These are phyloP conservation scores for Hafferia zeledoni DNA, from an alignment of 2,797 vertebrate species.

Conservation along the genomic window DNA sequence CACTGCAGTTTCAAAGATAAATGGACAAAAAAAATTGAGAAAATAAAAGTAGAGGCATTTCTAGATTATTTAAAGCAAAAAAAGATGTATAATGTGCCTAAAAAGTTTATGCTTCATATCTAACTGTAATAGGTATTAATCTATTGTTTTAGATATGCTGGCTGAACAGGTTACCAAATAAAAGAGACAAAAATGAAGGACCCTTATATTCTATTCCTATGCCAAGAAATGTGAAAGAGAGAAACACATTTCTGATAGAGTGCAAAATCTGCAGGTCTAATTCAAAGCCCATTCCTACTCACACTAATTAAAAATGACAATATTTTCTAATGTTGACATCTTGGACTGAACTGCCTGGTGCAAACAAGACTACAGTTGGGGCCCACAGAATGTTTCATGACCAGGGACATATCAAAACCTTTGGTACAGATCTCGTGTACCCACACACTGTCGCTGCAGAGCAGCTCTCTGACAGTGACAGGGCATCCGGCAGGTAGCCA, in stretches of 20 bases:
- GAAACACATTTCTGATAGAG: not conserved
- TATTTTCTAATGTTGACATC: not conserved
- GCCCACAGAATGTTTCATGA: not conserved
- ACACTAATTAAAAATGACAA: not conserved
- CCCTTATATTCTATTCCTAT: not conserved
- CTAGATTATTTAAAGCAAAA: not conserved
- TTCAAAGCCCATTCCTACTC: not conserved
- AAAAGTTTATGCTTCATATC: not conserved
- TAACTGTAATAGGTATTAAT: not conserved
- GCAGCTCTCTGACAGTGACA: fast-evolving
- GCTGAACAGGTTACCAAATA: not conserved
- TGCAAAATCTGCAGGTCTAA: not conserved
- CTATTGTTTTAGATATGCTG: not conserved
- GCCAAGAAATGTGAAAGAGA: not conserved
- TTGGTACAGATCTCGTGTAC: not conserved
- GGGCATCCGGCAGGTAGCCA: not conserved
- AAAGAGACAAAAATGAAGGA: not conserved
- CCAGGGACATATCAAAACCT: not conserved
- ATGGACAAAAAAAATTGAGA: not conserved
- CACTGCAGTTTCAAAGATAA: conserved; percentile 52
- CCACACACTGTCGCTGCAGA: fast-evolving
- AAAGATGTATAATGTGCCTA: not conserved
- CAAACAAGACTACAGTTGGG: not conserved
- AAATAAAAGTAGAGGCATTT: not conserved
- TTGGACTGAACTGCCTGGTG: not conserved